Evolutionary conservation across 2,113 vertebrate species (phyloP), one percentile per base, ranked within the genome.

Genomic region (Haemorhous mexicanus): DNA sequence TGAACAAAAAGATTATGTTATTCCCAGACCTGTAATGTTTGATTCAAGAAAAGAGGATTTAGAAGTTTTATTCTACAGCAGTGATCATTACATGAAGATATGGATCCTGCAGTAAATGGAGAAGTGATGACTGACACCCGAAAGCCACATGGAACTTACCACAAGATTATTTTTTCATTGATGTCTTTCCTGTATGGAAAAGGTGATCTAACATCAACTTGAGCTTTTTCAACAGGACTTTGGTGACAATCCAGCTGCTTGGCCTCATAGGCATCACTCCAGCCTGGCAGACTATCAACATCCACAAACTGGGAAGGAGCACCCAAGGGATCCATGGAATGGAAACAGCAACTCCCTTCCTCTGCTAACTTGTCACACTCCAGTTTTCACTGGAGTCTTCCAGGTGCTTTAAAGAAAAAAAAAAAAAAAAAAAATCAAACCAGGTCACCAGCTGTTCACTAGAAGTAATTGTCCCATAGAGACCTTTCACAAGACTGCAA

Each of bases 251-350:
- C 93, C 79, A 97, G 75, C 62, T 97, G 95, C 39, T 97, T 97
- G 49, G 94, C 93, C 28, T 94, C 95, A 84, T 90, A 96, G 24
- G 94, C 94, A 95, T 98, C 97, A 76, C 98, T 95, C 99, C 99
- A 99, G 35, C 97, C 96, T 50, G 97, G 96, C 16, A 99, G 97
- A 44, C 97, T 98, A 66, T 99, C 98, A 95, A 99, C 78, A 81
- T 99, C 98, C 96, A 99, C 98, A 96, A 99, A 99, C 41, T 99
- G 98, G 62, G 99, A 99, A 95, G 99, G 99, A 83, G 99, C 99
- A 50, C 99, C 99, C 98, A 99, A 98, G 64, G 99, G 99, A 98
- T 99, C 99, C 99, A 99, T 99, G 97, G 96, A 92, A 96, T 17
- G 84, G 78, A 82, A 89, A 73, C 53, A 91, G 35, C 28, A 32